Percentiles rank a stretch among this genome's conserved stretches.
These are phyloP conservation scores for Okamejei kenojei DNA, from an alignment of 2,797 vertebrate genomes.

Conservation along the genomic window DNA sequence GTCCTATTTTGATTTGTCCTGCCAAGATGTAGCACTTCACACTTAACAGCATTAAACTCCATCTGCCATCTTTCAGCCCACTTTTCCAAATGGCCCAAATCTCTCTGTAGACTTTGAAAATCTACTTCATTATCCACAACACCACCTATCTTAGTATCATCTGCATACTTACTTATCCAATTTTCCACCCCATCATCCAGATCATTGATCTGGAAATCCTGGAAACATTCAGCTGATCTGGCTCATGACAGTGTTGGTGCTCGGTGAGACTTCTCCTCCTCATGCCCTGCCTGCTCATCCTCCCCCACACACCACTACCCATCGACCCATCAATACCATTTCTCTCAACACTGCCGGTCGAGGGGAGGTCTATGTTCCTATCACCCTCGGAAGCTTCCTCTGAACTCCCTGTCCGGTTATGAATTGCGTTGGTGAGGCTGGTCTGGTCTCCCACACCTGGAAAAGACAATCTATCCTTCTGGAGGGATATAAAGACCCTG, in stretches of 20 bases:
- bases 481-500: not conserved
- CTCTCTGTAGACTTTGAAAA: too few species aligned
- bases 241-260: not conserved
- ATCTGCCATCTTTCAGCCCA: too few species aligned
- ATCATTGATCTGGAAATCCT: too few species aligned
- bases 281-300: not conserved
- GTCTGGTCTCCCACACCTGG: not conserved
- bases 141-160: too few species aligned
- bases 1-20: too few species aligned
- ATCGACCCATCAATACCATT: not conserved
- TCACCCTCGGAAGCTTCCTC: not conserved
- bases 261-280: not conserved
- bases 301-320: not conserved
- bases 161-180: too few species aligned
- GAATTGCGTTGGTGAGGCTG: too few species aligned
- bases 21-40: too few species aligned
- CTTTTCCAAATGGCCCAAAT: too few species aligned
- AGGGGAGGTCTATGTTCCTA: not conserved
- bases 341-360: not conserved
- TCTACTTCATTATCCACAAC: too few species aligned
- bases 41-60: too few species aligned
- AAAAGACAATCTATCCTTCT: not conserved
- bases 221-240: not conserved
- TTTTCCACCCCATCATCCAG: too few species aligned
- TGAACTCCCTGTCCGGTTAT: not conserved